A percentile compares a stretch with the other conserved stretches of the same genome.
Evolutionary conservation across 2,888 invertebrate species (phyloP).

Genomic region (Theretra japonica): DNA sequence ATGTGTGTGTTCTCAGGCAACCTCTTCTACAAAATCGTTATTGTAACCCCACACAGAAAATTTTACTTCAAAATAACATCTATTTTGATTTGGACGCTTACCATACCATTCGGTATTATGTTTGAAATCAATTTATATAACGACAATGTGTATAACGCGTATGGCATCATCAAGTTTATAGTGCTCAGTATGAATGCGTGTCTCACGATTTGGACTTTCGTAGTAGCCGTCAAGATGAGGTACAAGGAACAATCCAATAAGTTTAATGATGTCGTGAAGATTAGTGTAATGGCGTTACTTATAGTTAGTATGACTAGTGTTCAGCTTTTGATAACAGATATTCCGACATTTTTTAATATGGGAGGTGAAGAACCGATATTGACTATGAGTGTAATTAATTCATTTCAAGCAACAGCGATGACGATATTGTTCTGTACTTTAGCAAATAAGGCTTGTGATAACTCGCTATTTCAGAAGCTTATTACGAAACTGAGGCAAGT

Average conservation of each 20-base stretch:
- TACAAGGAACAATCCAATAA: constrained; percentile 34
- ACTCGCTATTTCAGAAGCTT: too few species aligned
- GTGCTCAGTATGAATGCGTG: constrained; percentile 56
- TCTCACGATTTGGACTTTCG: constrained; percentile 60
- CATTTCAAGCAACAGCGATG: too few species aligned
- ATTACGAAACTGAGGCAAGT: too few species aligned
- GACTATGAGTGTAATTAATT: too few species aligned
- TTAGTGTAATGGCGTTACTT: constrained; percentile 53
- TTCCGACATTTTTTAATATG: constrained; percentile 40
- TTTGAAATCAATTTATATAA: constrained; percentile 21
- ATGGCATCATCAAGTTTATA: constrained; percentile 56
- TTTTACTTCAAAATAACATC: constrained; percentile 48
- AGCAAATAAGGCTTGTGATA: too few species aligned
- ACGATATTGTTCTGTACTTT: too few species aligned
- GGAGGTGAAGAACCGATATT: not conserved
- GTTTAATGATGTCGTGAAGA: constrained; percentile 40
- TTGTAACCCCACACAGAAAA: constrained; percentile 55
- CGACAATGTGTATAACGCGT: constrained; percentile 47
- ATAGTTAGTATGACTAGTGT: constrained; percentile 60
- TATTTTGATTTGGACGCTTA: constrained; percentile 51
- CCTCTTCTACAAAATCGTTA: constrained; percentile 65
- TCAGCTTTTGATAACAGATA: constrained; percentile 62
- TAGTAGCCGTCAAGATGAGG: constrained; percentile 47
- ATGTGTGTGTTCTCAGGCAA: constrained; percentile 71
- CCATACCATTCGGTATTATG: constrained; percentile 54